These are phyloP conservation scores for Furnarius figulus DNA, from an alignment of 2,113 vertebrate genomes.

Conservation along the genomic window DNA sequence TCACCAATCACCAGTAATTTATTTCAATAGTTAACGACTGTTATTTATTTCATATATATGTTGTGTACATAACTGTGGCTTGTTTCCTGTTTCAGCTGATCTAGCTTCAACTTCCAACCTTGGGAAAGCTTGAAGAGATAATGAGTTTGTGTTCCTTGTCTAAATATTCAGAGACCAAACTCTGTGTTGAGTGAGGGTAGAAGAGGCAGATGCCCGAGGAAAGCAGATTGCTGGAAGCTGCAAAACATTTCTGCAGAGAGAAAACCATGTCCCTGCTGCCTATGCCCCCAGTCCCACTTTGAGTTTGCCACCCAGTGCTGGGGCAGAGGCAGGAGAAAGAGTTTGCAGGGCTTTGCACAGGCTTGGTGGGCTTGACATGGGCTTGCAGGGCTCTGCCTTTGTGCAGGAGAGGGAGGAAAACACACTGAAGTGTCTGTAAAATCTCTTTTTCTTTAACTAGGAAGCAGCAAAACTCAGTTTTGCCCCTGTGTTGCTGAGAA, in stretches of 20 bases:
- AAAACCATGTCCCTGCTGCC: not conserved
- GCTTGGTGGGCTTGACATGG: not conserved
- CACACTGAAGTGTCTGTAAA: not conserved
- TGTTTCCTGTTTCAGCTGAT: not conserved
- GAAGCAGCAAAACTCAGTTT: not conserved
- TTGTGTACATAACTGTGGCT: not conserved
- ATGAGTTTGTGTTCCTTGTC: not conserved
- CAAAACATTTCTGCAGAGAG: not conserved
- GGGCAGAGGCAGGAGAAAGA: not conserved
- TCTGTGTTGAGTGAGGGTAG: not conserved
- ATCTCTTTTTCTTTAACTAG: not conserved
- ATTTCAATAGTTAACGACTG: not conserved
- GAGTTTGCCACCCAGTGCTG: not conserved
- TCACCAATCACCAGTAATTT: not conserved
- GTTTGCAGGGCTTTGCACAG: not conserved
- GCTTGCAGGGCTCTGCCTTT: not conserved
- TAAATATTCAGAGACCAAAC: not conserved
- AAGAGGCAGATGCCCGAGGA: not conserved
- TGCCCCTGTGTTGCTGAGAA: rapidly evolving
- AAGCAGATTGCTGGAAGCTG: not conserved
- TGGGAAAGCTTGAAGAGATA: not conserved
- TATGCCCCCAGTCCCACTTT: rapidly evolving
- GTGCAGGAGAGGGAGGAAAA: not conserved
- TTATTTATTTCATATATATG: not conserved
- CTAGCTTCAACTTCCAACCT: not conserved